Evolutionary conservation across 2,888 invertebrate species (phyloP), one percentile per base, ranked within the genome.

Genomic region (Formica aserva): DNA sequence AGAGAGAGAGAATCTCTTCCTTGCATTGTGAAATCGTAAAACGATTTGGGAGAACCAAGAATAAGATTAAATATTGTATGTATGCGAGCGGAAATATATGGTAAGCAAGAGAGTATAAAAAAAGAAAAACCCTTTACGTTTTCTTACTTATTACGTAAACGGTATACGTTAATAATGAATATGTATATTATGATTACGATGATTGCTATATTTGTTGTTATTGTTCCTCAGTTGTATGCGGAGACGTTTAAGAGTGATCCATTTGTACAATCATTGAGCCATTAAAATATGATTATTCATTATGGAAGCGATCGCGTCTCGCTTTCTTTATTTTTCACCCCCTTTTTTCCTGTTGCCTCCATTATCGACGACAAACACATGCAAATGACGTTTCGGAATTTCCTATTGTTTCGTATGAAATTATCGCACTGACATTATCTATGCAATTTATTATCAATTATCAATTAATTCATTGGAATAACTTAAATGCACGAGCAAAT

Each of bases 221-320:
- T 93, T 93, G 94, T 94, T 94, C 93, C 93, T 94, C 92, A 92
- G 94, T 94, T 94, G 78, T 80, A 92, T 90, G 91, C 92, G 92
- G 90, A 92, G 92, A 93, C 92, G 92, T 94, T 94, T 93, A 93
- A 93, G 92, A 92, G 92, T 93, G 93, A 94, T 94, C 94, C 92
- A 94, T 94, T 94, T 94, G 94, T 94, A 94, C 94, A 94, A 94
- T 94, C 94, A 94, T 94, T 94, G 94, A 93, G 93, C 94, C 94
- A 94, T 94, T 94, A 94, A 94, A 94, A 92, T 94, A 94, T 94
- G 94, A 94, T 94, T 94, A 94, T 93, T 94, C 93, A 94, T 92
- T 93, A 94, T 90, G 90, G 91, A 92, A 62, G 11, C 5, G 5
- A 18, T 15, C 13, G 55, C 13, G 35, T 4, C 57, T 52, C 11